Evolutionary conservation across 2,888 invertebrate genomes (phyloP), one percentile per base, ranked within the genome.

Genomic region (Folsomia candida): DNA sequence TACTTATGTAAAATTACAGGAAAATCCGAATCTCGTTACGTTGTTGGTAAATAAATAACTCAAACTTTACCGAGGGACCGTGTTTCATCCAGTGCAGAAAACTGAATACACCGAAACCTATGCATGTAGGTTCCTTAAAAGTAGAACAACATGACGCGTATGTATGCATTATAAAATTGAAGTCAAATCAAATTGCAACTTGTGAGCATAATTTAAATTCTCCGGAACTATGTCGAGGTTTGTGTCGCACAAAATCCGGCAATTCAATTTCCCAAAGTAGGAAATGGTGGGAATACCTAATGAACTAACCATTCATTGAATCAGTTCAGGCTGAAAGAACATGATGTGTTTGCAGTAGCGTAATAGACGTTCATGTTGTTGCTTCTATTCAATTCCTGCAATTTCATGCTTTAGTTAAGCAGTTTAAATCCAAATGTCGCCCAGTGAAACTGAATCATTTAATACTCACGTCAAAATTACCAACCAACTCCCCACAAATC

Each of bases 301-400:
- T 67, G 67, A 67, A 67, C 67, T 67, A 67, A 67, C 67, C 58
- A 67, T 67, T 59, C 67, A 67, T 60, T 67, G 67, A 67, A 67
- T 67, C 57, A 67, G 57, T 67, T 67, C 60, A 59, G 25, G 25
- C 24, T 59, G 47, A 47, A 67, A 27, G 28, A 37, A 24, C n/a
- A 67, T 54, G 6, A 6, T 18, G 54, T 37, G 37, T 4, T 14
- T 54, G 54, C 54, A 14, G 6, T 18, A 20, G 54, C 6, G n/a
- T 54, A 54, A 54, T 54, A 20, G 54, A 14, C n/a, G n/a, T 37
- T 9, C 37, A 37, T 37, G 37, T 37, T 37, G 37, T 37, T 37
- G 6, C 4, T 37, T 37, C 37, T 14, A 37, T 37, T 14, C 37
- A 22, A 54, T 4, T 54, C 54, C 54, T 14, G 24, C 63, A 64